phyloP scores from a whole-genome alignment of 2,888 invertebrate species.

The Crepidodera aurea region DNA sequence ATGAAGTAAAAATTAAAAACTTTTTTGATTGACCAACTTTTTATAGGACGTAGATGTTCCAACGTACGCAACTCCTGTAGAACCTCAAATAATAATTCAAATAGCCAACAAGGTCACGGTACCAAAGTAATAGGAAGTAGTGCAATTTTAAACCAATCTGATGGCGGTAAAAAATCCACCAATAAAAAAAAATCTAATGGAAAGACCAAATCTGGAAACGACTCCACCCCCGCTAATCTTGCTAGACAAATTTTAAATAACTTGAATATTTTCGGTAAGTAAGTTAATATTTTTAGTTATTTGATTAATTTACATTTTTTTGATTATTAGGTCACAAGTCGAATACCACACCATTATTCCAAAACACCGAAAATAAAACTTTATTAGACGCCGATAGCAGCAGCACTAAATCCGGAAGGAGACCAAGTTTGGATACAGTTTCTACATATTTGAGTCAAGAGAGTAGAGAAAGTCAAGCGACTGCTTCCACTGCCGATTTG shows the following conservation, averaged over 20 bases:
- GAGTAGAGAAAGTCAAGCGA: slow-evolving; percentile 72
- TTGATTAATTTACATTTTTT: not conserved
- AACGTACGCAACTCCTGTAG: slow-evolving; percentile 52
- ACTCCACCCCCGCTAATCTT: slow-evolving; percentile 69
- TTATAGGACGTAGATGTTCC: slow-evolving; percentile 53
- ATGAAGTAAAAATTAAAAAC: not conserved
- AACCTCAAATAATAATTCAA: slow-evolving; percentile 36
- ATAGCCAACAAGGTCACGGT: slow-evolving; percentile 37
- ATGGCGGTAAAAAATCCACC: slow-evolving; percentile 44
- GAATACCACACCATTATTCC: slow-evolving; percentile 44
- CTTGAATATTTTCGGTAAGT: slow-evolving; percentile 79
- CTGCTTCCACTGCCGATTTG: slow-evolving; percentile 58
- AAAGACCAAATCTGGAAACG: slow-evolving; percentile 57
- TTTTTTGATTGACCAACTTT: too few relatives aligned
- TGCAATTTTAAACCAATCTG: slow-evolving; percentile 51
- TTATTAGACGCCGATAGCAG: slow-evolving; percentile 73
- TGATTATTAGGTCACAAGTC: slow-evolving; percentile 61
- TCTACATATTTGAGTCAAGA: slow-evolving; percentile 89
- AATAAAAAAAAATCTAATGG: slow-evolving; percentile 62
- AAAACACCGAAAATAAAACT: slow-evolving; percentile 52
- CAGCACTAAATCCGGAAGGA: slow-evolving; percentile 77
- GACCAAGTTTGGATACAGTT: slow-evolving; percentile 87
- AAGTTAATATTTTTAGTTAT: slow-evolving; percentile 3
- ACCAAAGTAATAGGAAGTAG: slow-evolving; percentile 53
- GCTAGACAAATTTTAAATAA: slow-evolving; percentile 82